Conservation (phyloP, 2,888 invertebrate genomes). For the Busseola fusca region DNA sequence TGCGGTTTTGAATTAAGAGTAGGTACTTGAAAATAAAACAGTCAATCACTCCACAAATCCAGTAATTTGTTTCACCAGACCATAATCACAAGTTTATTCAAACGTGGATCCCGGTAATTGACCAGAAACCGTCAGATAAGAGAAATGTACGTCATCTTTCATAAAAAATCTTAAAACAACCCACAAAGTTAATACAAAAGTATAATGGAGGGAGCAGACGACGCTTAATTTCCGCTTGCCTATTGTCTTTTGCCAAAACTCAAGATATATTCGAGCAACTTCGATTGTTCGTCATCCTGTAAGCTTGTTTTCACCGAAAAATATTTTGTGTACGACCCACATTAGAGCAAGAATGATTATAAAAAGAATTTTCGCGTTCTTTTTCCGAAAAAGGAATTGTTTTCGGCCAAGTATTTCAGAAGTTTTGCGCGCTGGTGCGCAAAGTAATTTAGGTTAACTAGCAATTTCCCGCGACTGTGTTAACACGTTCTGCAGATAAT, state of each 20-base stretch:
- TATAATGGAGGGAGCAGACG: constrained; percentile 73
- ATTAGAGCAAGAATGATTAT: constrained; percentile 37
- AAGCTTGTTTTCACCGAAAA: constrained; percentile 71
- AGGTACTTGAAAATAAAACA: not conserved
- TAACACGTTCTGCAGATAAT: constrained; percentile 34
- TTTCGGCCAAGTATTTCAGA: constrained; percentile 29
- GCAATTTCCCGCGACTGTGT: constrained; percentile 42
- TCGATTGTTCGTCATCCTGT: constrained; percentile 76
- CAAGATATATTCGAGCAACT: constrained; percentile 66
- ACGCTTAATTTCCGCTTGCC: constrained; percentile 79
- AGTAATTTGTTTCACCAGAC: constrained; percentile 7
- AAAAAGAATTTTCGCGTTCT: constrained; percentile 35
- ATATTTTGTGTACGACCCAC: constrained; percentile 49
- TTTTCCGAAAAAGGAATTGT: constrained; percentile 42
- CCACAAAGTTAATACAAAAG: constrained; percentile 75
- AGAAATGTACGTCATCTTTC: constrained; percentile 35
- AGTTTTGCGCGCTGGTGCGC: constrained; percentile 25
- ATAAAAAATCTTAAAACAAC: constrained; percentile 45
- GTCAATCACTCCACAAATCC: constrained; percentile 4
- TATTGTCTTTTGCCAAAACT: constrained; percentile 58
- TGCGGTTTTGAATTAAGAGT: not conserved
- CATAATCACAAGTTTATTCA: constrained; percentile 36
- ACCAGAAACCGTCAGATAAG: constrained; percentile 25
- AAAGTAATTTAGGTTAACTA: constrained; percentile 51
- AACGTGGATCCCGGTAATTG: constrained; percentile 20